Evolutionary conservation across 2,113 vertebrate species (phyloP).

Genomic region (Python bivittatus): DNA sequence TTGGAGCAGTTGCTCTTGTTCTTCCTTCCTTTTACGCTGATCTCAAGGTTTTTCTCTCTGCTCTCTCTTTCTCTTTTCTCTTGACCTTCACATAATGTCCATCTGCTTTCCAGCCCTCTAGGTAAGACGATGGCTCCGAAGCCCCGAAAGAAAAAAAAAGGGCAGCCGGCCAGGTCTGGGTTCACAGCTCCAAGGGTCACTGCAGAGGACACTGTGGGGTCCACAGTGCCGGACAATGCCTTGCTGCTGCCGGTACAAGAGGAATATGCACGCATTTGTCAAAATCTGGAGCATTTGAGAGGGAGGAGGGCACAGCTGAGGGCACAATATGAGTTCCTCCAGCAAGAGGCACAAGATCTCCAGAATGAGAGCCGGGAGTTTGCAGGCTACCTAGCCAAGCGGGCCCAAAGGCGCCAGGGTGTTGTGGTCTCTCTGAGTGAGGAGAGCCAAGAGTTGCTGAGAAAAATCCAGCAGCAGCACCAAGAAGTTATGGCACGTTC

Average conservation of each 20-base stretch:
- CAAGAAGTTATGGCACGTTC: slow-evolving; percentile 32
- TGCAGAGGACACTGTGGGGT: fast-evolving
- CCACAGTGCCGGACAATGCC: background rate
- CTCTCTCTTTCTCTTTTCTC: background rate
- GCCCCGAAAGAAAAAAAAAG: background rate
- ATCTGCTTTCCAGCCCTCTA: background rate
- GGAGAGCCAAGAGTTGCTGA: slow-evolving; percentile 49
- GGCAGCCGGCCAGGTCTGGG: background rate
- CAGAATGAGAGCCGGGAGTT: slow-evolving; percentile 58
- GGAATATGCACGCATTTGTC: slow-evolving; percentile 26
- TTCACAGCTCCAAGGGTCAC: too few species aligned
- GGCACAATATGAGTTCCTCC: slow-evolving; percentile 43
- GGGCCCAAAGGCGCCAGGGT: slow-evolving; percentile 54
- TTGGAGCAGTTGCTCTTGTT: background rate
- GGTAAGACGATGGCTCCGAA: background rate
- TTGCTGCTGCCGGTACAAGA: background rate
- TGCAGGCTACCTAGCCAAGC: slow-evolving; percentile 60
- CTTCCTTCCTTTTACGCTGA: background rate
- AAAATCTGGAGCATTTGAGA: slow-evolving; percentile 26
- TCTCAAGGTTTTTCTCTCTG: background rate
- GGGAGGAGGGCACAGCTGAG: slow-evolving; percentile 6
- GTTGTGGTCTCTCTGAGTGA: slow-evolving; percentile 54
- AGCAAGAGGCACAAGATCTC: slow-evolving; percentile 29
- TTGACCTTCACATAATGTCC: background rate
- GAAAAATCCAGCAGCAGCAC: slow-evolving; percentile 48